Evolutionary conservation across 2,797 vertebrate genomes (phyloP).

Genomic region (Rhincodon typus): DNA sequence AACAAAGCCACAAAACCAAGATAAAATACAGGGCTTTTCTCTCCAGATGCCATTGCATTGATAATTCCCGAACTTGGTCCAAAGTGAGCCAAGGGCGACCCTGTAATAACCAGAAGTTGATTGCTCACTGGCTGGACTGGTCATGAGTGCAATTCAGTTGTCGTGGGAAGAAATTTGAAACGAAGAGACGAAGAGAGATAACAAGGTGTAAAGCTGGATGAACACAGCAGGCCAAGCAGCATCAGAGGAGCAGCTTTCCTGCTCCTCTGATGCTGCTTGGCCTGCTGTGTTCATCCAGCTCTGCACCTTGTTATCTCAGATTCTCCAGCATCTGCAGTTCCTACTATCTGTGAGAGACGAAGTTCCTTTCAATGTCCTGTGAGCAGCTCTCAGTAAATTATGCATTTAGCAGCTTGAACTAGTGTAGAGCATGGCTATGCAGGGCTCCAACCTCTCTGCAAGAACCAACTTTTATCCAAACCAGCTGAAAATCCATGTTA

Average conservation of each 20-base stretch:
- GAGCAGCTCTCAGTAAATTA: background rate
- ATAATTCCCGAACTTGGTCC: background rate
- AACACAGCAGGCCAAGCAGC: no score
- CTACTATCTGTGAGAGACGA: background rate
- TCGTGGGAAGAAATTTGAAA: background rate
- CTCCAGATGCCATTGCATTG: no score
- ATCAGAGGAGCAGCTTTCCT: no score
- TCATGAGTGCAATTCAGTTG: background rate
- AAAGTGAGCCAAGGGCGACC: no score
- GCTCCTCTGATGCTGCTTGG: no score
- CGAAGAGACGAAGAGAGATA: background rate
- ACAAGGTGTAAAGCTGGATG: no score
- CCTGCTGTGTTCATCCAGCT: no score
- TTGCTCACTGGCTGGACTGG: no score
- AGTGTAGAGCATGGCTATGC: background rate
- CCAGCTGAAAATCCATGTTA: background rate
- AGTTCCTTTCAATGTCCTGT: background rate
- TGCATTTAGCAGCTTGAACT: background rate
- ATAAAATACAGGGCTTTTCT: no score
- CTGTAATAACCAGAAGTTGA: background rate
- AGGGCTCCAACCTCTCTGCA: background rate
- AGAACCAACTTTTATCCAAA: background rate
- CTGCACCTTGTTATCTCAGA: no score
- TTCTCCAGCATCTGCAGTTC: no score
- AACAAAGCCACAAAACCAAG: background rate